Evolutionary conservation across 1,140 invertebrate species (phyloP).

Genomic region (Andricus grossulariae): DNA sequence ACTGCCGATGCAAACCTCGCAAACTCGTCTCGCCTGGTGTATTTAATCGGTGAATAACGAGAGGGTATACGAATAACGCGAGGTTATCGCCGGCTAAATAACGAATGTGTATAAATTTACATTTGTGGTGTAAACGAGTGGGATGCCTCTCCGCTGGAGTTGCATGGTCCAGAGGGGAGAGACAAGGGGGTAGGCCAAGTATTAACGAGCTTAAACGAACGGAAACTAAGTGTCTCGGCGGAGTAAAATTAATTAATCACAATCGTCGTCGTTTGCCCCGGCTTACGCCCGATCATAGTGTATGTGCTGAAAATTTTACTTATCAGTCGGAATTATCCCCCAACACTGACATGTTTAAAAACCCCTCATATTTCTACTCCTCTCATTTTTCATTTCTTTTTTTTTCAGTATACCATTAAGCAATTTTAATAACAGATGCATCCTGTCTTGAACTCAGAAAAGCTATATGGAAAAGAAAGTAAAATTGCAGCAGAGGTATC

Average conservation of each 20-base stretch:
- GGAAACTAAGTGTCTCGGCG: constrained; percentile 75
- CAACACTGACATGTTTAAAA: too few relatives aligned
- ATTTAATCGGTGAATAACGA: constrained; percentile 34
- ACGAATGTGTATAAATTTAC: constrained; percentile 65
- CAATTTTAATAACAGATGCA: too few relatives aligned
- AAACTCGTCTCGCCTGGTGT: neutral
- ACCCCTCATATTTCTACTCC: too few relatives aligned
- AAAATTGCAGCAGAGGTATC: too few relatives aligned
- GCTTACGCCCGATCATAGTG: constrained; percentile 63
- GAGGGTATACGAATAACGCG: constrained; percentile 4
- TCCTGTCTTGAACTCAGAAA: too few relatives aligned
- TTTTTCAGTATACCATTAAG: too few relatives aligned
- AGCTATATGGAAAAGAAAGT: too few relatives aligned
- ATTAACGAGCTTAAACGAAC: constrained; percentile 76
- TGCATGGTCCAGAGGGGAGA: constrained; percentile 48
- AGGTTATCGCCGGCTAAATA: constrained; percentile 51
- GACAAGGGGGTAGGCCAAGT: constrained; percentile 58
- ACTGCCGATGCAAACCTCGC: constrained; percentile 18
- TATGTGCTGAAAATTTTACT: neutral
- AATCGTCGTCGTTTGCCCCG: constrained; percentile 70
- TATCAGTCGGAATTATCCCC: neutral
- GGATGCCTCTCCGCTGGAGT: constrained; percentile 55
- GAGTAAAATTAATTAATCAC: constrained; percentile 77
- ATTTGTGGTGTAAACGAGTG: constrained; percentile 65
- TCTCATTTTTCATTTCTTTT: too few relatives aligned